Evolutionary conservation across 2,113 vertebrate species (phyloP).

Genomic region (Rhinoderma darwinii): DNA sequence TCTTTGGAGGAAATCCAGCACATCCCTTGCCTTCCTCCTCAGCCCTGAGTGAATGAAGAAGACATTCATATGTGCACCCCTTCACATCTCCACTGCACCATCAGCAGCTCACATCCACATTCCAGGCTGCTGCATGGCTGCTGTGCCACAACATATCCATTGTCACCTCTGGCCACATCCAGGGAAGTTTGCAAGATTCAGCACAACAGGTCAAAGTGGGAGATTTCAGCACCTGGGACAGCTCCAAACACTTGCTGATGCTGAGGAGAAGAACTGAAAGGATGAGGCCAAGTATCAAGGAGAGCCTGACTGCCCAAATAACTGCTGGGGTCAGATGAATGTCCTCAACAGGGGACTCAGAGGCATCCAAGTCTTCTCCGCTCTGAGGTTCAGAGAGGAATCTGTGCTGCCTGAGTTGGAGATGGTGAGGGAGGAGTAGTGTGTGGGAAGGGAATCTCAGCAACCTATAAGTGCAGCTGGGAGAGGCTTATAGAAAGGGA

Average conservation of each 20-base stretch:
- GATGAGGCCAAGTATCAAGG: background rate
- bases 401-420: conserved; percentile 25
- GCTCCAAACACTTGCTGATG: background rate
- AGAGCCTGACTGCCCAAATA: background rate
- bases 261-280: background rate
- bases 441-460: conserved; percentile 39
- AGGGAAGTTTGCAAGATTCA: conserved; percentile 27
- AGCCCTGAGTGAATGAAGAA: conserved; percentile 34
- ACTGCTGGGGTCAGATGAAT: background rate
- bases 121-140: conserved; percentile 19
- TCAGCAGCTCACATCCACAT: conserved; percentile 38
- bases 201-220: conserved; percentile 48
- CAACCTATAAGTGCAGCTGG: conserved; percentile 51
- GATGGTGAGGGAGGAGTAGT: conserved; percentile 41
- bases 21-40: conserved; percentile 58
- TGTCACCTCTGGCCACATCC: conserved; percentile 27
- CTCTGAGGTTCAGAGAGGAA: conserved; percentile 22
- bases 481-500: conserved; percentile 33
- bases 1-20: conserved; percentile 57
- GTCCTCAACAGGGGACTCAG: background rate
- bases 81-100: conserved; percentile 42
- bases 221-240: conserved; percentile 50
- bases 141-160: background rate
- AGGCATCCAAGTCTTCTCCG: background rate
- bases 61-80: conserved; percentile 49